phyloP scores from a whole-genome alignment of 2,888 invertebrate species.

The Trissonchulus sp. region DNA sequence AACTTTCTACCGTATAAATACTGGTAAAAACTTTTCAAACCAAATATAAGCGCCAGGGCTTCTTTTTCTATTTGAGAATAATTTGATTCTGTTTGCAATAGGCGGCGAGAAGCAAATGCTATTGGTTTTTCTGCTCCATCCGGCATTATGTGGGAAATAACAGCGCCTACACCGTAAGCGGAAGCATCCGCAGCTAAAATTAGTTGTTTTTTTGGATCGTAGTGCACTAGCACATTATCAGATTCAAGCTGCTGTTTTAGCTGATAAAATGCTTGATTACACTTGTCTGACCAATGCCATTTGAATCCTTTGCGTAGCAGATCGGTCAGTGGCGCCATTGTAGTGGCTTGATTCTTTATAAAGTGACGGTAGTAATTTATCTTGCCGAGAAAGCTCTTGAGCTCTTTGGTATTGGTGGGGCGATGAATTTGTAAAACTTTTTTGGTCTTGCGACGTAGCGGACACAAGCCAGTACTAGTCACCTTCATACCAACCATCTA shows the following conservation, averaged over 20 bases:
- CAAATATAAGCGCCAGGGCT: background rate
- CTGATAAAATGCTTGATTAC: background rate
- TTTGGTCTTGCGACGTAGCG: background rate
- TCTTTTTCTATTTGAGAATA: constrained; percentile 12
- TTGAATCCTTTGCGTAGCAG: background rate
- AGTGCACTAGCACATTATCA: background rate
- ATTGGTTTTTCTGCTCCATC: background rate
- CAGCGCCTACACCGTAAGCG: background rate
- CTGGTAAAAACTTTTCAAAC: background rate
- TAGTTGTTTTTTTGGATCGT: background rate
- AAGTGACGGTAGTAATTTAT: background rate
- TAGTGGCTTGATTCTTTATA: background rate
- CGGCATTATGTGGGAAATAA: background rate
- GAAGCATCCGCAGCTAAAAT: background rate
- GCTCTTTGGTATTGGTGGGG: background rate
- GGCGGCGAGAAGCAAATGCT: background rate
- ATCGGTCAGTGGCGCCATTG: background rate
- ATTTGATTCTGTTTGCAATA: background rate
- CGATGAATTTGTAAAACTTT: background rate
- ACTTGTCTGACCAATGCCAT: background rate
- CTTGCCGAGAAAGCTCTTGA: background rate
- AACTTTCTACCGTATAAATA: constrained; percentile 3
- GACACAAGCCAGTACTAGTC: background rate
- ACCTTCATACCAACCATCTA: background rate
- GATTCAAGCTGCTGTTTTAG: background rate